phyloP scores from a whole-genome alignment of 2,888 invertebrate species.

The Pyrrhosoma nymphula region DNA sequence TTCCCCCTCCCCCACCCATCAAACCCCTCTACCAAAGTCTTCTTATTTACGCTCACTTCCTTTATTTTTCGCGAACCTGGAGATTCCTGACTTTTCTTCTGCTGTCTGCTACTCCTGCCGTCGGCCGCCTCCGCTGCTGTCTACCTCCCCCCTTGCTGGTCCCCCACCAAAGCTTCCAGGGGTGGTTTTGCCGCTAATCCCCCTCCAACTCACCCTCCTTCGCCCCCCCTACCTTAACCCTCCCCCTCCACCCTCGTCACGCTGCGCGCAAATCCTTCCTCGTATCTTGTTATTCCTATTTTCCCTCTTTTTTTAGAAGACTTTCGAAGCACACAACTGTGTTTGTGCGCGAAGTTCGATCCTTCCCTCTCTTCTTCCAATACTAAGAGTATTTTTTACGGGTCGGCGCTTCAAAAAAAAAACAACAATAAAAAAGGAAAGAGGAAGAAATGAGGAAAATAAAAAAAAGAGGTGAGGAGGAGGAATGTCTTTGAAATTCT shows the following conservation, averaged over 20 bases:
- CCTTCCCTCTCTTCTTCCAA: no score
- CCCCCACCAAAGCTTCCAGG: no score
- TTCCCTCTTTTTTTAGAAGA: neutral
- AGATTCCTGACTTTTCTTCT: neutral
- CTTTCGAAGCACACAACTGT: neutral
- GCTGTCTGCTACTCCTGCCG: neutral
- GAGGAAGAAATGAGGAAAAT: neutral
- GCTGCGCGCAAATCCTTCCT: neutral
- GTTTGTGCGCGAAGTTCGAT: no score
- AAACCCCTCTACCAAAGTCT: neutral
- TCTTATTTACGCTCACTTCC: neutral
- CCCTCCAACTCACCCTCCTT: neutral
- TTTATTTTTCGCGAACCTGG: neutral
- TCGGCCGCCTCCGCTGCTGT: no score
- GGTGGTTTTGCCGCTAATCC: no score
- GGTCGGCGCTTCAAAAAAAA: neutral
- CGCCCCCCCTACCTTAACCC: neutral
- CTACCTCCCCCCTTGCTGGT: no score
- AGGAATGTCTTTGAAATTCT: constrained; percentile 41
- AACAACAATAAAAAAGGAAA: no score
- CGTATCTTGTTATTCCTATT: neutral
- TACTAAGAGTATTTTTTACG: neutral
- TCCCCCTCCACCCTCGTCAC: neutral
- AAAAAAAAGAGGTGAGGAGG: neutral
- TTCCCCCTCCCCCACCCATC: neutral